phyloP scores from a whole-genome alignment of 2,113 vertebrate species.

The Lipophrys pholis region DNA sequence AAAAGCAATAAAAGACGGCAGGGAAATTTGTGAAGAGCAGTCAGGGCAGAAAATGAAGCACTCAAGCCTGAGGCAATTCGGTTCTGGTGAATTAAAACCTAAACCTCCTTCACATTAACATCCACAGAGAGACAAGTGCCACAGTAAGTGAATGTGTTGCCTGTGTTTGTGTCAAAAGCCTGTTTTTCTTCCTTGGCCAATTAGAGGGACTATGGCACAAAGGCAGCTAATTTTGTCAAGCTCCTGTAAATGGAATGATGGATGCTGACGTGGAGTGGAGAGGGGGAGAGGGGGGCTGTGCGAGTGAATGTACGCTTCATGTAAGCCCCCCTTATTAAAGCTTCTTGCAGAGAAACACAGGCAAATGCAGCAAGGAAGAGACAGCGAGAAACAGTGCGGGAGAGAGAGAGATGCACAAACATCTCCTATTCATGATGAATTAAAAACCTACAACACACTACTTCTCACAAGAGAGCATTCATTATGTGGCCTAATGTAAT shows the following conservation, averaged over 20 bases:
- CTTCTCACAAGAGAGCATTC: slow-evolving; percentile 98
- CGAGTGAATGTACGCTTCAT: slow-evolving; percentile 92
- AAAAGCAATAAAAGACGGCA: slow-evolving; percentile 67
- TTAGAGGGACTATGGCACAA: slow-evolving; percentile 95
- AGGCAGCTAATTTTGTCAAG: slow-evolving; percentile 96
- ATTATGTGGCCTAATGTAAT: slow-evolving; percentile 98
- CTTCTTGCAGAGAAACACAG: slow-evolving; percentile 79
- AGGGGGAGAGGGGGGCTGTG: slow-evolving; percentile 64
- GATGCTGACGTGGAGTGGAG: slow-evolving; percentile 84
- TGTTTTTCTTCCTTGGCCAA: slow-evolving; percentile 91
- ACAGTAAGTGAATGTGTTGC: slow-evolving; percentile 73
- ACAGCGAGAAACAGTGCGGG: no score
- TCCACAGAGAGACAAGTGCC: slow-evolving; percentile 92
- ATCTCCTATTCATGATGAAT: slow-evolving; percentile 97
- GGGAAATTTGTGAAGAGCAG: slow-evolving; percentile 53
- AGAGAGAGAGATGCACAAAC: slow-evolving; percentile 67
- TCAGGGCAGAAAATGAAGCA: slow-evolving; percentile 66
- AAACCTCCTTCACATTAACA: slow-evolving; percentile 91
- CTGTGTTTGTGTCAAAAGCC: slow-evolving; percentile 99
- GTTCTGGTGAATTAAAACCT: slow-evolving; percentile 88
- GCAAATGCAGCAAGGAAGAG: slow-evolving; percentile 25
- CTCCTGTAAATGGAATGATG: slow-evolving; percentile 98
- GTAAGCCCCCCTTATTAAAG: slow-evolving; percentile 91
- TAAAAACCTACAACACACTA: slow-evolving; percentile 98
- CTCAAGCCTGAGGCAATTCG: slow-evolving; percentile 85